Evolutionary conservation across 2,888 invertebrate species (phyloP).

Genomic region (Tromatobia lineatoria): DNA sequence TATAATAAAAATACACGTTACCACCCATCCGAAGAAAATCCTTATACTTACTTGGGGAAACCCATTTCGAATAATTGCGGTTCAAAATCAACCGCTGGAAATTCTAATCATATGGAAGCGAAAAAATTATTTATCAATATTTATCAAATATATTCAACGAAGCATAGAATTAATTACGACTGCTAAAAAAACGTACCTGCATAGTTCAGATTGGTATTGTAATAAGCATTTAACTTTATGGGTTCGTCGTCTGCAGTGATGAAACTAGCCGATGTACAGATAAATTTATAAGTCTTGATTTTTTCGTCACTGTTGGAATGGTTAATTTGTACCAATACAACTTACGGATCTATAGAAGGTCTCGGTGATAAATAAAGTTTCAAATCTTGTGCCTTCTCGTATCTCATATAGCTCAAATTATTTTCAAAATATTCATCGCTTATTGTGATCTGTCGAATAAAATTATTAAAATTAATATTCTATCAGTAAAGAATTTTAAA

Average conservation of each 20-base stretch:
- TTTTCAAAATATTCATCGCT: background rate
- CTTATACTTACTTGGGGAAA: slow-evolving; percentile 75
- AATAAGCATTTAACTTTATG: background rate
- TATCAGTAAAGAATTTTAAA: too few species aligned
- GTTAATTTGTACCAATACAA: background rate
- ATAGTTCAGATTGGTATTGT: background rate
- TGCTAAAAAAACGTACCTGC: background rate
- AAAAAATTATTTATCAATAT: background rate
- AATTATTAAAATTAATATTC: background rate
- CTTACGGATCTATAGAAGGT: background rate
- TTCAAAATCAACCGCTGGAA: slow-evolving; percentile 71
- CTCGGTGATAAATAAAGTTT: background rate
- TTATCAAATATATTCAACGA: too few species aligned
- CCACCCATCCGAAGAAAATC: background rate
- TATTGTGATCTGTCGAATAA: background rate
- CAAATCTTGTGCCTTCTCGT: background rate
- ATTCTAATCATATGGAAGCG: slow-evolving; percentile 33
- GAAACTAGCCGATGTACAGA: background rate
- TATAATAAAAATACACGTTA: background rate
- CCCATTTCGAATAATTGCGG: slow-evolving; percentile 66
- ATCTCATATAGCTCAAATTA: background rate
- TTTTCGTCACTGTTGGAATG: background rate
- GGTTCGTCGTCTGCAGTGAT: background rate
- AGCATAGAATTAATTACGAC: background rate
- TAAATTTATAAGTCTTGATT: background rate